Conservation (phyloP, 1,140 invertebrate genomes). For the Drosophila tani region DNA sequence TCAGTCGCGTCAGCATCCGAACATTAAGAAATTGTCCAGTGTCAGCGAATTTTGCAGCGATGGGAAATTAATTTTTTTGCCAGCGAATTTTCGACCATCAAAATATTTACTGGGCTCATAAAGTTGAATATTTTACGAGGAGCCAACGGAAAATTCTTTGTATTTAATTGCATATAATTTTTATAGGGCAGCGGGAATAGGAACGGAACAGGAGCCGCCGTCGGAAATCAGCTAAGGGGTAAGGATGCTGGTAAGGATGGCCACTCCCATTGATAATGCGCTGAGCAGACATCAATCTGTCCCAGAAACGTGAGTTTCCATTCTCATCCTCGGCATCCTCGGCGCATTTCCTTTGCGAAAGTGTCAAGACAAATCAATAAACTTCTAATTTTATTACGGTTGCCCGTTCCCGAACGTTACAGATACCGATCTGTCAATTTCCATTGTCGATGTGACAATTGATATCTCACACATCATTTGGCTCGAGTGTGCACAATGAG, state of each 20-base stretch:
- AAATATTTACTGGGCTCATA: slow-evolving; percentile 79
- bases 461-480: slow-evolving; percentile 84
- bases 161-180: slow-evolving; percentile 80
- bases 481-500: slow-evolving; percentile 83
- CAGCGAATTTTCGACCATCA: slow-evolving; percentile 58
- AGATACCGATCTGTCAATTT: slow-evolving; percentile 83
- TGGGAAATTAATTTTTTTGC: slow-evolving; percentile 42
- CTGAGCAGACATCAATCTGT: slow-evolving; percentile 58
- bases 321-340: slow-evolving; percentile 13
- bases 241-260: slow-evolving; percentile 23
- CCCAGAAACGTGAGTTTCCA: slow-evolving; percentile 37
- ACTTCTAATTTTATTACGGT: slow-evolving; percentile 82
- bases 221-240: slow-evolving; percentile 68
- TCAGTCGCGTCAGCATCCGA: slow-evolving; percentile 19
- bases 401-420: slow-evolving; percentile 44
- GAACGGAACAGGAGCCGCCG: slow-evolving; percentile 12
- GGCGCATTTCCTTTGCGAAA: slow-evolving; percentile 49
- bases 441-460: slow-evolving; percentile 83
- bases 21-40: slow-evolving; percentile 36
- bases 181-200: slow-evolving; percentile 63
- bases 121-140: slow-evolving; percentile 64
- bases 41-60: slow-evolving; percentile 55
- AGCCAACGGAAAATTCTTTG: slow-evolving; percentile 33
- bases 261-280: slow-evolving; percentile 79
- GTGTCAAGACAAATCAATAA: slow-evolving; percentile 84